Evolutionary conservation across 2,113 vertebrate species (phyloP).

Genomic region (Dinomys branickii): DNA sequence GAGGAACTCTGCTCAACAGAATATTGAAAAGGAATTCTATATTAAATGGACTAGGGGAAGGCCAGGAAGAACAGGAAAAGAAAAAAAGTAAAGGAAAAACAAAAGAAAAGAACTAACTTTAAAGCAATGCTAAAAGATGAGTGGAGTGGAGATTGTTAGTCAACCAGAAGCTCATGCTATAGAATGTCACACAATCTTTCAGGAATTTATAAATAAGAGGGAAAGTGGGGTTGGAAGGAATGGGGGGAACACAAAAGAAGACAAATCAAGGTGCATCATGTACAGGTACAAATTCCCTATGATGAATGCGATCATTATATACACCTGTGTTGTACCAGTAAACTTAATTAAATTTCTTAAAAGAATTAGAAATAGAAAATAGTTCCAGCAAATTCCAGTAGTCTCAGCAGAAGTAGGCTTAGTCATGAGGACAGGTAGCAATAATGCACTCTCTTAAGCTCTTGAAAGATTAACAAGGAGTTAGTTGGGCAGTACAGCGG

Average conservation of each 20-base stretch:
- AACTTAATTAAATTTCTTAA: not conserved
- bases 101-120: not conserved
- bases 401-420: not conserved
- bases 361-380: not conserved
- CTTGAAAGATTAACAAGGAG: not conserved
- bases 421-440: not conserved
- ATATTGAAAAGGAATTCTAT: not conserved
- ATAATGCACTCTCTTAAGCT: not conserved
- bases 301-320: not conserved
- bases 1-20: not conserved
- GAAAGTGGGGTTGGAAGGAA: not conserved
- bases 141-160: too few species aligned
- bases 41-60: not conserved
- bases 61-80: not conserved
- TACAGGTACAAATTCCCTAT: not conserved
- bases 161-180: not conserved
- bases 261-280: not conserved
- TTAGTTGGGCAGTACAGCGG: not conserved
- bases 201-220: not conserved
- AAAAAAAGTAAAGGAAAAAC: not conserved
- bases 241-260: not conserved
- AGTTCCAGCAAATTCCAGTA: not conserved
- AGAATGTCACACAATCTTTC: not conserved
- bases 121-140: not conserved
- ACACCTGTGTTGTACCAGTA: not conserved